phyloP scores from a whole-genome alignment of 2,888 invertebrate species.

The Ormyrus pomaceus region DNA sequence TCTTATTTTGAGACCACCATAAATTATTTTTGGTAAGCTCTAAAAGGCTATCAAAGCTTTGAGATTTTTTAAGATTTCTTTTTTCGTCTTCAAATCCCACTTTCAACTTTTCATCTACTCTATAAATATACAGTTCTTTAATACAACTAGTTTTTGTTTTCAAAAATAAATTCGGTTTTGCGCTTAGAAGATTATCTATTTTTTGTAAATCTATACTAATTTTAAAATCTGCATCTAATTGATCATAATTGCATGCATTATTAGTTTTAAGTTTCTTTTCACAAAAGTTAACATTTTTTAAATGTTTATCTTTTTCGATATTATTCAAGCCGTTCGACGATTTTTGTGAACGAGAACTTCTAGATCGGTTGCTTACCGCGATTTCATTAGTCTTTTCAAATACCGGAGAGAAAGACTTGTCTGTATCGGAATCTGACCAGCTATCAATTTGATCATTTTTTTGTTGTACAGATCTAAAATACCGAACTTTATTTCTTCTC shows the following conservation, averaged over 20 bases:
- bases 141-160: slow-evolving; percentile 46
- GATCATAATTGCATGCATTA: slow-evolving; percentile 9
- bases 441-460: slow-evolving; percentile 32
- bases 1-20: not conserved
- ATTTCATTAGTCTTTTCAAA: slow-evolving; percentile 35
- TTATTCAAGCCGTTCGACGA: slow-evolving; percentile 8
- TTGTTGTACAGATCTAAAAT: slow-evolving; percentile 48
- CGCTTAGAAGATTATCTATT: slow-evolving; percentile 62
- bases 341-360: slow-evolving; percentile 33
- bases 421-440: slow-evolving; percentile 29
- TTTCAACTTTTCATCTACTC: slow-evolving; percentile 45
- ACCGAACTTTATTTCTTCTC: slow-evolving; percentile 46
- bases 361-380: slow-evolving; percentile 9
- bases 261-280: slow-evolving; percentile 42
- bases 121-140: slow-evolving; percentile 29
- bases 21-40: slow-evolving; percentile 10
- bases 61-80: slow-evolving; percentile 51
- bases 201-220: slow-evolving; percentile 70
- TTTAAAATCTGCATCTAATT: slow-evolving; percentile 56
- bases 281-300: slow-evolving; percentile 50
- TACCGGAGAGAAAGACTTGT: slow-evolving; percentile 10
- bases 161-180: slow-evolving; percentile 61
- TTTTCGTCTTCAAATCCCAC: slow-evolving; percentile 39
- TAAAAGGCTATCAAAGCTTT: slow-evolving; percentile 51
- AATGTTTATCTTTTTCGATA: slow-evolving; percentile 49